Evolutionary conservation across 2,113 vertebrate species (phyloP).

Genomic region (Grammomys dolichurus): DNA sequence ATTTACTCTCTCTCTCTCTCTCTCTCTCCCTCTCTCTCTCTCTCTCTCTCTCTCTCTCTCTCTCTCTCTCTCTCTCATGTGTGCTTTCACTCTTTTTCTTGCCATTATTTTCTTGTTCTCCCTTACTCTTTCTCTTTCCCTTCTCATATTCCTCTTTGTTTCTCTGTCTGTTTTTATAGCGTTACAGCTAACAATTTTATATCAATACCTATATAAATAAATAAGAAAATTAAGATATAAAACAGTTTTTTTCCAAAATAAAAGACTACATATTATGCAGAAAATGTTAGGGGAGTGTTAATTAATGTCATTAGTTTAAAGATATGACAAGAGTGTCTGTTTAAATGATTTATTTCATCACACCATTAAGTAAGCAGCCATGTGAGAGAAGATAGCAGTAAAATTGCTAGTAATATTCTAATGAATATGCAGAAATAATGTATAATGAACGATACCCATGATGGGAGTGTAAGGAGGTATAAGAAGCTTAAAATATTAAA

Average conservation of each 20-base stretch:
- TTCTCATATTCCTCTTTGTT: neutral
- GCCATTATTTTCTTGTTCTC: neutral
- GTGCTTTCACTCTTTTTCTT: neutral
- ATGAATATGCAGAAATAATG: neutral
- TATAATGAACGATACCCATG: neutral
- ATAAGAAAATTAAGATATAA: neutral
- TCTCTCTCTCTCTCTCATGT: rapidly evolving
- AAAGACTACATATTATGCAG: neutral
- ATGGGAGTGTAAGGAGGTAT: neutral
- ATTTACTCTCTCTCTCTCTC: neutral
- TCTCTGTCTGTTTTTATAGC: neutral
- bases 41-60: neutral
- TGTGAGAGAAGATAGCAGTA: neutral
- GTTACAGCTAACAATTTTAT: neutral
- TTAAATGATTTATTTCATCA: neutral
- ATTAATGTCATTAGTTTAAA: neutral
- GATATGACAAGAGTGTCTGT: neutral
- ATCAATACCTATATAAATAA: neutral
- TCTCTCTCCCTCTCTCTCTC: neutral
- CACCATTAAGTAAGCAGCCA: neutral
- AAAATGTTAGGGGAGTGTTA: neutral
- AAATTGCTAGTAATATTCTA: neutral
- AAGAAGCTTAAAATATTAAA: neutral
- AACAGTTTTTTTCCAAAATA: neutral
- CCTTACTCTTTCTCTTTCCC: neutral